These are phyloP conservation scores for Conus canariensis DNA, from an alignment of 2,888 invertebrate species.

Conservation along the genomic window DNA sequence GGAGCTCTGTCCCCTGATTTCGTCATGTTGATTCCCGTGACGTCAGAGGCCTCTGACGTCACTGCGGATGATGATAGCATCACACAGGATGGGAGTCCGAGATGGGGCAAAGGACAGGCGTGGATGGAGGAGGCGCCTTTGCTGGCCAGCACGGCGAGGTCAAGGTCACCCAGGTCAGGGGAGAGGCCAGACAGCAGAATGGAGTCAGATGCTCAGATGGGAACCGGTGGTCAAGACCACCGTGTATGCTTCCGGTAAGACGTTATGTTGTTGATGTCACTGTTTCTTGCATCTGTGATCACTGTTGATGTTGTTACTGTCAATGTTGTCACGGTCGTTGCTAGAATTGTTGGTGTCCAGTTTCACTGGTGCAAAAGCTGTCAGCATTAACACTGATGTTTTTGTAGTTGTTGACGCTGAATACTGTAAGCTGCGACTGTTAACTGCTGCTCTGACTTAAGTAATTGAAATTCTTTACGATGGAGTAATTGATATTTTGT, in stretches of 20 bases:
- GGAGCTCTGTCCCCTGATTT: not conserved
- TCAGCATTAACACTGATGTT: too few relatives aligned
- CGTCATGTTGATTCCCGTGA: slow-evolving; percentile 32
- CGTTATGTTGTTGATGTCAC: not conserved
- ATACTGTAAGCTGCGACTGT: too few relatives aligned
- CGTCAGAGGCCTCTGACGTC: not conserved
- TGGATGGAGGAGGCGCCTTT: slow-evolving; percentile 46
- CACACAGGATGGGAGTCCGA: not conserved
- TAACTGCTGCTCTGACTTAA: too few relatives aligned
- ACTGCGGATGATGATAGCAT: not conserved
- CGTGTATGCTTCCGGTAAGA: not conserved
- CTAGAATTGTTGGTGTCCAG: too few relatives aligned
- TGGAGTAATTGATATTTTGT: too few relatives aligned
- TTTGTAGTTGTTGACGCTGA: too few relatives aligned
- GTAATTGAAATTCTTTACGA: too few relatives aligned
- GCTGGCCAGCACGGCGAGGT: slow-evolving; percentile 34
- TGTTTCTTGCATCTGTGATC: not conserved
- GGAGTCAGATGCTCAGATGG: not conserved
- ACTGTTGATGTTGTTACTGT: not conserved
- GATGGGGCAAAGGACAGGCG: slow-evolving; percentile 45
- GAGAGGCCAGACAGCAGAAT: not conserved
- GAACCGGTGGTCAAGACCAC: not conserved
- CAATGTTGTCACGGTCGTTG: not conserved
- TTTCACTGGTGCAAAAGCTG: too few relatives aligned
- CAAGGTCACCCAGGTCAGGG: slow-evolving; percentile 17